phyloP scores from a whole-genome alignment of 2,797 vertebrate species.

The Okamejei kenojei region DNA sequence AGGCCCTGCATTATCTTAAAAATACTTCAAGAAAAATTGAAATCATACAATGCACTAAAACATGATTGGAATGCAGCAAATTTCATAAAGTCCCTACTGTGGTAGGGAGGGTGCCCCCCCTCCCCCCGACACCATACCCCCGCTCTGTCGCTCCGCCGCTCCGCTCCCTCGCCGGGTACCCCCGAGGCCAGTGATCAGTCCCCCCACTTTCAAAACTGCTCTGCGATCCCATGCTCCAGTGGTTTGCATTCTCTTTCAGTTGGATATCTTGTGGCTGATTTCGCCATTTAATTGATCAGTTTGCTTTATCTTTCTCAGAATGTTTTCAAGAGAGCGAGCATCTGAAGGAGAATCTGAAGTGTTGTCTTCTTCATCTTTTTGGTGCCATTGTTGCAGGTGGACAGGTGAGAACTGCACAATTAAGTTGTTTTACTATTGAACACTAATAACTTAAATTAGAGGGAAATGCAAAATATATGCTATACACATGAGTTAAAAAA shows the following conservation, averaged over 20 bases:
- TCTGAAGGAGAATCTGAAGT: slow-evolving; percentile 92
- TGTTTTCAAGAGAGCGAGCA: slow-evolving; percentile 98
- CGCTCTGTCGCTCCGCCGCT: too few species aligned
- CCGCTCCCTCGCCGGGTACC: too few species aligned
- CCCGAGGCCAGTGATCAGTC: too few species aligned
- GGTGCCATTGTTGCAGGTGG: slow-evolving; percentile 88
- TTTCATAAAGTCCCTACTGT: too few species aligned
- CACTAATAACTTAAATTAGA: neutral
- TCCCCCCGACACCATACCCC: too few species aligned
- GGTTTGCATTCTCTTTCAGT: neutral
- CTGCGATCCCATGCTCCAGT: too few species aligned
- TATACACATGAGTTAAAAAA: neutral
- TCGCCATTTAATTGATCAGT: neutral
- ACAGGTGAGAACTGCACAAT: slow-evolving; percentile 65
- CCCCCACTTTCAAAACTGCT: too few species aligned
- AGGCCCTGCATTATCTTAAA: too few species aligned
- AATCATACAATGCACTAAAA: too few species aligned
- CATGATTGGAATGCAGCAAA: too few species aligned
- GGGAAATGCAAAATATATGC: neutral
- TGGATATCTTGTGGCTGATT: neutral
- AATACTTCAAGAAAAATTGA: too few species aligned
- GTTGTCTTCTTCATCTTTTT: slow-evolving; percentile 89
- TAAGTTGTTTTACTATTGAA: neutral
- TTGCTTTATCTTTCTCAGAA: slow-evolving; percentile 58
- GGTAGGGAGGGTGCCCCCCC: too few species aligned